Evolutionary conservation across 2,888 invertebrate species (phyloP), one percentile per base, ranked within the genome.

Genomic region (Ophion ventricosus): DNA sequence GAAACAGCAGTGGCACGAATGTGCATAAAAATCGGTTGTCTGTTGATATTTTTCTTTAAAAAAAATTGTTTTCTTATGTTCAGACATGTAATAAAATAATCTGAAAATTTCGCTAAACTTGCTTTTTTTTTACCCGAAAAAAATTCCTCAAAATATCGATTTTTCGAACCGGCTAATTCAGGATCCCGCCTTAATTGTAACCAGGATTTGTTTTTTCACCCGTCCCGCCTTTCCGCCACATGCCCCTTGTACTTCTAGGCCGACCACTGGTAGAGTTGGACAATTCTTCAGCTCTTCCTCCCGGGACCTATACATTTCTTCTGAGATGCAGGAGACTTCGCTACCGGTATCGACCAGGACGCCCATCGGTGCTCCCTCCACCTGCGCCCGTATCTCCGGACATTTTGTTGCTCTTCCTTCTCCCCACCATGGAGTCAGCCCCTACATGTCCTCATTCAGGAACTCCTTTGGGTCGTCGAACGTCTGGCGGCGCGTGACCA

Each of bases 161-260:
- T n/a, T n/a, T n/a, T n/a, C n/a, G n/a, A n/a, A n/a, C n/a, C n/a
- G n/a, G n/a, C n/a, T n/a, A n/a, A n/a, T n/a, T n/a, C n/a, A n/a
- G n/a, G n/a, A n/a, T n/a, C n/a, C n/a, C n/a, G n/a, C n/a, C n/a
- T 0, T 29, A 5, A 29, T 29, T 4, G 29, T 29, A 4, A 0
- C 49, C 63, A 63, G 26, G 10, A 73, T 59, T 73, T 73, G 73
- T 14, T 11, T 40, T 11, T 11, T 59, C 1, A 74, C 5, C 49
- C 63, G 49, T 10, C 26, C 40, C 20, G 35, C 17, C 57, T 57
- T 72, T 4, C 64, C 73, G 10, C 35, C 66, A 0, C 63, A 49
- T 29, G 80, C 72, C 1, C 80, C 80, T 20, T 69, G 72, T 7
- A 80, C 64, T 26, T 56, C 40, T 1, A 73, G 56, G 14, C 59